Evolutionary conservation across 92 coral and sea anemone genomes (phyloP), one percentile per base, ranked within the genome.

Genomic region (Porites divaricata): DNA sequence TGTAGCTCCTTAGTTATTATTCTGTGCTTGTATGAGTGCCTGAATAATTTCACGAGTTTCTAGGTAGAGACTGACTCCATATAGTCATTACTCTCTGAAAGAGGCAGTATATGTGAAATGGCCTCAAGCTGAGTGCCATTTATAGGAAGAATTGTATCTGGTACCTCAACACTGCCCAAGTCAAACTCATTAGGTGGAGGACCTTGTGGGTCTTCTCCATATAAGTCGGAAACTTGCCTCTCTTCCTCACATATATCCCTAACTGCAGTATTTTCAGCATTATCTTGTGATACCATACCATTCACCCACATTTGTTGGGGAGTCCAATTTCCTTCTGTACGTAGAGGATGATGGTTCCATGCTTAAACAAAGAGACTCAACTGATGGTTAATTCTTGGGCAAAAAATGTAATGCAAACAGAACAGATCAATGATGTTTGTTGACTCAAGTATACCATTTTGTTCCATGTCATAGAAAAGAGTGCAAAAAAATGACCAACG

Each of bases 131-230:
- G 63, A 13, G 52, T 22, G 51, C 24, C 77, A 80, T 22, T 80
- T 74, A 80, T 10, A n/a, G 85, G 65, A 22, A 80, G 75, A 16
- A 12, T 49, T 80, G 77, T 80, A 50, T 80, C 85, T 67, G 76
- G 85, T 74, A 80, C 67, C 21, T 80, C 85, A 19, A 80, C 76
- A 22, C 76, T 67, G 69, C 85, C 85, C 54, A 51, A 9, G 6
- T 68, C 76, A 80, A 80, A 80, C 63, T 79, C 76, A 79, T 79
- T 79, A 7, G 84, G 74, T 64, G 73, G 21, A 65, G 85, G 85
- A 17, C 85, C 85, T 66, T 16, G 28, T 67, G 85, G 85, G 73
- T 51, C 54, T 51, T 51, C 54, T 4, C 54, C 54, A 51, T 51
- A 51, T 9, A 51, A 45, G 19, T 53, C 15, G 12, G 21, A 1